These are phyloP conservation scores for Menidia beryllina DNA, from an alignment of 2,113 vertebrate genomes.

Conservation along the genomic window DNA sequence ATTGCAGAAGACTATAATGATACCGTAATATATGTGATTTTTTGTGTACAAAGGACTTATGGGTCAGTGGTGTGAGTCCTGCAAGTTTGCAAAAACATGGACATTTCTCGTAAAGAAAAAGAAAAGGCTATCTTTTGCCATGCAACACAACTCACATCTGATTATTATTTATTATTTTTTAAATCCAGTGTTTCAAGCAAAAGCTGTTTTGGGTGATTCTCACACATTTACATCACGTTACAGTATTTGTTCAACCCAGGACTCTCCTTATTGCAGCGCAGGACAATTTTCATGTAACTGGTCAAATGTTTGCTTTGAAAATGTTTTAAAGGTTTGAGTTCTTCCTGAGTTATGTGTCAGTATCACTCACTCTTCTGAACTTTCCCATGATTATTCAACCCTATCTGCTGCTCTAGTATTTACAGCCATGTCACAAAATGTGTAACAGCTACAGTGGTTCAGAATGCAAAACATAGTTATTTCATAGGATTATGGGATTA, in stretches of 20 bases:
- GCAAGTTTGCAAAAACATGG: too few relatives aligned
- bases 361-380: too few relatives aligned
- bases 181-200: too few relatives aligned
- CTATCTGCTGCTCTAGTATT: background rate
- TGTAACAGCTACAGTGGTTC: background rate
- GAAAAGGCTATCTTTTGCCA: background rate
- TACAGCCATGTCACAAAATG: background rate
- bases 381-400: too few relatives aligned
- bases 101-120: background rate
- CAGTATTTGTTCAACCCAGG: background rate
- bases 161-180: too few relatives aligned
- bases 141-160: background rate
- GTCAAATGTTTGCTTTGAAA: background rate
- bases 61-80: background rate
- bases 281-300: background rate
- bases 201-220: too few relatives aligned
- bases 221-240: background rate
- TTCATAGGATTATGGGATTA: too few relatives aligned
- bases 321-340: too few relatives aligned
- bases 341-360: too few relatives aligned
- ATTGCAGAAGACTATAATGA: slow-evolving; percentile 31
- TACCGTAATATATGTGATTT: background rate
- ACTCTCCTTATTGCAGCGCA: background rate
- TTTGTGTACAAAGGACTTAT: background rate
- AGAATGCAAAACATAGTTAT: too few relatives aligned